A percentile compares a stretch with the other conserved stretches of the same genome.
These are phyloP conservation scores for Ginglymostoma cirratum DNA, from an alignment of 2,113 vertebrate species.

Conservation along the genomic window DNA sequence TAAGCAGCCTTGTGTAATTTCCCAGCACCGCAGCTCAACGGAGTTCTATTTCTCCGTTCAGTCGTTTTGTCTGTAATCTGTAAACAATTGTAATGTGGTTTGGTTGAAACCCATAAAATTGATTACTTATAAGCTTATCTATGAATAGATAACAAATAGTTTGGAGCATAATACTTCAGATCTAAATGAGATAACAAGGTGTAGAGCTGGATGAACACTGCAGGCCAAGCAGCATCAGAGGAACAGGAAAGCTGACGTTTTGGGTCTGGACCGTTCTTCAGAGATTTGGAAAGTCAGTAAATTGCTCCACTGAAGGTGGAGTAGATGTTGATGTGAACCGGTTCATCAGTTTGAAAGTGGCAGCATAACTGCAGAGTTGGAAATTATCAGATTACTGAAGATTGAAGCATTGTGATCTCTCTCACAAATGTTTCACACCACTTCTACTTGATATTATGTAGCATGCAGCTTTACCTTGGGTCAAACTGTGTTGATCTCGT, in stretches of 20 bases:
- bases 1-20: background rate
- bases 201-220: too few species aligned
- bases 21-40: background rate
- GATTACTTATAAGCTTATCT: constrained; percentile 1
- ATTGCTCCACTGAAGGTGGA: background rate
- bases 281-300: background rate
- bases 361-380: background rate
- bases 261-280: too few species aligned
- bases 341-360: background rate
- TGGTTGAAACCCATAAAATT: background rate
- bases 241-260: too few species aligned
- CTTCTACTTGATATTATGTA: background rate
- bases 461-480: background rate
- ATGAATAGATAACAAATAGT: background rate
- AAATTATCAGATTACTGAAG: background rate
- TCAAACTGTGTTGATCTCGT: background rate
- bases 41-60: too few species aligned
- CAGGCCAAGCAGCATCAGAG: too few species aligned
- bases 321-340: background rate
- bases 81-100: background rate
- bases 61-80: background rate
- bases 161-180: constrained; percentile 5
- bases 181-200: background rate
- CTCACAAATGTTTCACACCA: background rate
- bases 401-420: background rate